Percentiles rank a stretch among this genome's conserved stretches.
Conservation (phyloP, 2,888 invertebrate genomes). For the Blera fallax region DNA sequence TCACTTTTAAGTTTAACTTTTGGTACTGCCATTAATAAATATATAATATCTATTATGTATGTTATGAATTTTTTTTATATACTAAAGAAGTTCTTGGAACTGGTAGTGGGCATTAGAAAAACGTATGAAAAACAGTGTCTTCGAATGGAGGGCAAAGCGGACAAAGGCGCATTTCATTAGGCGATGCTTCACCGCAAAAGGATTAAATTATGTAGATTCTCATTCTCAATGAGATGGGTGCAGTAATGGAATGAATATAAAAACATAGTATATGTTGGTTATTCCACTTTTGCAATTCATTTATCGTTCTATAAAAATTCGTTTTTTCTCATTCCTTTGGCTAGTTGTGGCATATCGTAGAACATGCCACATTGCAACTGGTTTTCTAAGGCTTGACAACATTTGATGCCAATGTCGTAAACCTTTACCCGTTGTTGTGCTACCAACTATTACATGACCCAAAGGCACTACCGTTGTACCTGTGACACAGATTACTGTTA, state of each 20-base stretch:
- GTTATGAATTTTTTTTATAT: constrained; percentile 8
- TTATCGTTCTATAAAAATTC: constrained; percentile 58
- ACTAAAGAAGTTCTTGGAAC: constrained; percentile 60
- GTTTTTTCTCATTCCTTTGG: constrained; percentile 41
- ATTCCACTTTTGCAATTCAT: neutral
- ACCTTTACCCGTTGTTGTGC: constrained; percentile 87
- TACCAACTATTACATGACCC: constrained; percentile 91
- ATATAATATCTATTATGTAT: constrained; percentile 8
- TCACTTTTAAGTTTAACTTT: constrained; percentile 66
- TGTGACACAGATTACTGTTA: constrained; percentile 84
- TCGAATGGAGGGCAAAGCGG: constrained; percentile 43
- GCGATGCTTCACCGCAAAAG: constrained; percentile 22
- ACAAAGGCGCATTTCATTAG: constrained; percentile 36
- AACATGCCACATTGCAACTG: constrained; percentile 93
- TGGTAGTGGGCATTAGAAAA: constrained; percentile 64
- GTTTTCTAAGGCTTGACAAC: constrained; percentile 89
- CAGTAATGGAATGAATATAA: neutral
- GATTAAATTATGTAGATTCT: constrained; percentile 10
- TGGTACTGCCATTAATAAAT: constrained; percentile 57
- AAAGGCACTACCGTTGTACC: constrained; percentile 85
- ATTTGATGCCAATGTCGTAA: constrained; percentile 92
- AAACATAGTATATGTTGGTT: neutral
- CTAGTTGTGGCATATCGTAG: constrained; percentile 82
- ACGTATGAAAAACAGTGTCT: constrained; percentile 55
- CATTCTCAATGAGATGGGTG: neutral